Evolutionary conservation across 2,113 vertebrate species (phyloP), one percentile per base, ranked within the genome.

Genomic region (Rhinichthys klamathensis): DNA sequence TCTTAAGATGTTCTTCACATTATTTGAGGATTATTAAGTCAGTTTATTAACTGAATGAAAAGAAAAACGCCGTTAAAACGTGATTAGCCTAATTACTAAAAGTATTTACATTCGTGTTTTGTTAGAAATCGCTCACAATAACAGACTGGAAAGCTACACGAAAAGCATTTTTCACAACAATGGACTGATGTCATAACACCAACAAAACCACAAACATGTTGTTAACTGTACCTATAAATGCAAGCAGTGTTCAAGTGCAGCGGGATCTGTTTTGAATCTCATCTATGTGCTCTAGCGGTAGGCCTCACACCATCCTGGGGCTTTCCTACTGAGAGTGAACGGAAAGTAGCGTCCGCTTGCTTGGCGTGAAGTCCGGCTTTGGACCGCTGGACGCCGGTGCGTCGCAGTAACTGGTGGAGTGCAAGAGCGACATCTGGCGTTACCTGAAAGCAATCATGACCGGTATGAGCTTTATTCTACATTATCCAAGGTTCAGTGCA

Each of bases 271-370:
- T 30, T 25, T 69, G 30, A 80, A 73, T 74, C 49, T 54, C 7
- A 41, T 46, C 1, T 85, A 67, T 44, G 41, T 27, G 6, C 6
- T 65, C 2, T 35, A 72, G 90, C 65, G 75, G 78, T 88, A 94
- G 95, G 94, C 94, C 93, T 74, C 78, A 88, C 73, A 84, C 38
- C 82, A 92, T 88, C 94, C 94, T 69, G 92, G 61, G 84, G 84
- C 41, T 95, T 94, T 93, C 93, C 92, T 94, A 89, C 79, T 91
- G 67, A 61, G 82, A 56, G 73, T 84, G 87, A 89, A 8, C 82
- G 54, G 82, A 61, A 82, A 30, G 9, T 35, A 41, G 77, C 13
- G 73, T 38, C 4, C 8, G 41, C 15, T 86, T 16, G 49, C 38
- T 46, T 15, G 58, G 60, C 21, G 56, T 67, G 49, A 74, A 74